phyloP scores from a whole-genome alignment of 1,140 invertebrate genomes.

The Colletes gigas region DNA sequence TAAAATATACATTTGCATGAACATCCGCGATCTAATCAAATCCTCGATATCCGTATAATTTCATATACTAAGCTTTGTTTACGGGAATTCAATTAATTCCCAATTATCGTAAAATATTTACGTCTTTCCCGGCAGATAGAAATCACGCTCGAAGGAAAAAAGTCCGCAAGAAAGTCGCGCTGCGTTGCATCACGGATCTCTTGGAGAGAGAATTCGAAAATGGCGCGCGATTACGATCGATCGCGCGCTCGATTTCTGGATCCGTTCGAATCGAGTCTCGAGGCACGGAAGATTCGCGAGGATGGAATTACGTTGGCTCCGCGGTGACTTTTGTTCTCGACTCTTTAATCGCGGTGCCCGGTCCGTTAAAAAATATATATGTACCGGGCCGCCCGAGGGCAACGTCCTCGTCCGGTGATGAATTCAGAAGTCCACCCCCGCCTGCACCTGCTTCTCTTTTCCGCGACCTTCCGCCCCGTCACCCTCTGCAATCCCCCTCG shows the following conservation, averaged over 20 bases:
- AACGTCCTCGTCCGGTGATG: conserved; percentile 55
- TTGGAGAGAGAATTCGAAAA: conserved; percentile 25
- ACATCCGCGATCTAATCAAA: too few relatives aligned
- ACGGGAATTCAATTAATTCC: too few relatives aligned
- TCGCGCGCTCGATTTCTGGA: conserved; percentile 5
- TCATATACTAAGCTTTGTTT: too few relatives aligned
- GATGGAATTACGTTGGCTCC: conserved; percentile 46
- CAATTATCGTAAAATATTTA: too few relatives aligned
- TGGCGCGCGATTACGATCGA: conserved; percentile 36
- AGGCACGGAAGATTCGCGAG: conserved; percentile 51
- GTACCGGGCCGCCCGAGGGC: conserved; percentile 33
- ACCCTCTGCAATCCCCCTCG: conserved; percentile 1
- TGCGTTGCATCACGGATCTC: not conserved
- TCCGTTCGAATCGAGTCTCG: conserved; percentile 9
- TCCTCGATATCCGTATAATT: too few relatives aligned
- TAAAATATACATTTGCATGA: too few relatives aligned
- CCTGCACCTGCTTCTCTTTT: conserved; percentile 4
- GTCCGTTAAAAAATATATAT: conserved; percentile 45
- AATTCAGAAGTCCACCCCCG: conserved; percentile 56
- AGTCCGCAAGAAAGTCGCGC: not conserved
- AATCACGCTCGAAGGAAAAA: too few relatives aligned
- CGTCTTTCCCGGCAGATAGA: too few relatives aligned
- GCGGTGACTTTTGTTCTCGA: conserved; percentile 44
- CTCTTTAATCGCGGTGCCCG: conserved; percentile 46
- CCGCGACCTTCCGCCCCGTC: not conserved